Evolutionary conservation across 1,140 invertebrate species (phyloP).

Genomic region (Drosophila biarmipes): DNA sequence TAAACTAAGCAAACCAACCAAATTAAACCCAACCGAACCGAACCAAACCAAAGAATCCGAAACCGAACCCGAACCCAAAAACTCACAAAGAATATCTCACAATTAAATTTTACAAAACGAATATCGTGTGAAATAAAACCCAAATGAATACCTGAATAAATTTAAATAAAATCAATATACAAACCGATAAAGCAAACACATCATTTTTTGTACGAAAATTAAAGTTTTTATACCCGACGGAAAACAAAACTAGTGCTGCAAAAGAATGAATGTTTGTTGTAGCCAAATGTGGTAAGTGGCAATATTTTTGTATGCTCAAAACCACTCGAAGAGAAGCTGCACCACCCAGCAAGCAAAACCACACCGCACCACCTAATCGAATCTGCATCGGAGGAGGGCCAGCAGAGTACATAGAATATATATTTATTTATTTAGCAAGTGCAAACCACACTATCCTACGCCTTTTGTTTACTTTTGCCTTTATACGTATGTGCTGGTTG

Average conservation of each 20-base stretch:
- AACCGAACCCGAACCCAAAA: constrained; percentile 26
- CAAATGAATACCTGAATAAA: constrained; percentile 62
- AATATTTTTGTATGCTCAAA: constrained; percentile 61
- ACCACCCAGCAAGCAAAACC: constrained; percentile 19
- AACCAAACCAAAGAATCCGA: constrained; percentile 24
- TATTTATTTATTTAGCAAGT: constrained; percentile 17
- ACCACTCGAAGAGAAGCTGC: constrained; percentile 3
- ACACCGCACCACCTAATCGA: constrained; percentile 8
- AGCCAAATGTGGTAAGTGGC: constrained; percentile 71
- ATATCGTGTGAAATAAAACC: constrained; percentile 60
- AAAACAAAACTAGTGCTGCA: constrained; percentile 42
- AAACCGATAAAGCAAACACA: constrained; percentile 29
- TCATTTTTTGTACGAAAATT: constrained; percentile 62
- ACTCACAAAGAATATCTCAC: constrained; percentile 58
- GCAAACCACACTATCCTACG: constrained; percentile 15
- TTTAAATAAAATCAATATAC: constrained; percentile 41
- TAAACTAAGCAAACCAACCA: constrained; percentile 48
- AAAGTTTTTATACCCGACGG: constrained; percentile 57
- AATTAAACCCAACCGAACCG: constrained; percentile 24
- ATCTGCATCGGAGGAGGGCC: constrained; percentile 4
- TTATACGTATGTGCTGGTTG: constrained; percentile 11
- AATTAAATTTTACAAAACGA: constrained; percentile 59
- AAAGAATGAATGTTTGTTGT: constrained; percentile 19
- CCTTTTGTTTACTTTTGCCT: constrained; percentile 14
- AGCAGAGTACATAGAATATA: constrained; percentile 25